Evolutionary conservation across 92 coral and sea anemone species (phyloP).

Genomic region (Porites cylindrica): DNA sequence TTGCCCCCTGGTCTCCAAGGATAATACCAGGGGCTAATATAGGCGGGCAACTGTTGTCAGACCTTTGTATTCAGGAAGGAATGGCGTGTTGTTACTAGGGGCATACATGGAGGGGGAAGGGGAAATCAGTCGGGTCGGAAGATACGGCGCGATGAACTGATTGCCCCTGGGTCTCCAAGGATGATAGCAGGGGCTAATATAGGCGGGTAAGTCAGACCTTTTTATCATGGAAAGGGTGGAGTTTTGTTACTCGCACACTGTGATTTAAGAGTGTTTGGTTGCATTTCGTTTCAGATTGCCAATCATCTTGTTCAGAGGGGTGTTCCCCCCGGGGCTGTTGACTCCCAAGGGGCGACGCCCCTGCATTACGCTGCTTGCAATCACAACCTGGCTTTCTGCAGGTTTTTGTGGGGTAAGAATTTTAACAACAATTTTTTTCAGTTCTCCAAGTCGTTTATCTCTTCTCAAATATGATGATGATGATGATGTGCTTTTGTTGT

Average conservation of each 20-base stretch:
- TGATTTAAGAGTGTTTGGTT: not conserved
- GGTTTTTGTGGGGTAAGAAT: constrained; percentile 77
- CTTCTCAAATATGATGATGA: not conserved
- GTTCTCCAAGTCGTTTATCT: not conserved
- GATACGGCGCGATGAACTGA: too few relatives aligned
- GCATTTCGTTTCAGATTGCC: constrained; percentile 68
- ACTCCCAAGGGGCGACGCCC: constrained; percentile 78
- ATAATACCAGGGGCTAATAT: too few relatives aligned
- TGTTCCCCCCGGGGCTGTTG: constrained; percentile 78
- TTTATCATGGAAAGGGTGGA: not conserved
- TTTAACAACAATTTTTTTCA: not conserved
- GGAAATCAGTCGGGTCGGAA: too few relatives aligned
- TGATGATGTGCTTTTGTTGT: not conserved
- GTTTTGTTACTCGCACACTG: not conserved
- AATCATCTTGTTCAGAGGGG: constrained; percentile 86
- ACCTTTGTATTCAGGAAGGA: not conserved
- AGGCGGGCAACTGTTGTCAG: not conserved
- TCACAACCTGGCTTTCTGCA: constrained; percentile 80
- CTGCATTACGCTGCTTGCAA: constrained; percentile 90
- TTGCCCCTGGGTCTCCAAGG: too few relatives aligned
- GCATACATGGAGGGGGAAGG: too few relatives aligned
- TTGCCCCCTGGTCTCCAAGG: too few relatives aligned
- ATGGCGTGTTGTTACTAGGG: not conserved
- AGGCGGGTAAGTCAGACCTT: too few relatives aligned
- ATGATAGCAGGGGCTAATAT: too few relatives aligned